Evolutionary conservation across 2,113 vertebrate genomes (phyloP).

Genomic region (Melanerpes formicivorus): DNA sequence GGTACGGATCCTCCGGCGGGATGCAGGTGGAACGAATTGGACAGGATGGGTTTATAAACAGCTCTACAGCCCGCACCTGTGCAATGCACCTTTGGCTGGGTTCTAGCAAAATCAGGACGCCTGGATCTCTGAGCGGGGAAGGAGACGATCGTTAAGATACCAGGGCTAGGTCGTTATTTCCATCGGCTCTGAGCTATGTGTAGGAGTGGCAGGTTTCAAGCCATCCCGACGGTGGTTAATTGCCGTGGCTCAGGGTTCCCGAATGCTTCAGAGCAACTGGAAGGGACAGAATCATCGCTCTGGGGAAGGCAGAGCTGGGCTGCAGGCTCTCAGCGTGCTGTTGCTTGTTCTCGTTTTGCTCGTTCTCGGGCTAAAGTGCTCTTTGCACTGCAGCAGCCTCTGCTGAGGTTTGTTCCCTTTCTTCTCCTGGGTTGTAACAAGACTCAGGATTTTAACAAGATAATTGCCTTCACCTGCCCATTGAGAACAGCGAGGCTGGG

Average conservation of each 20-base stretch:
- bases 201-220: neutral
- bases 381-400: slow-evolving; percentile 10
- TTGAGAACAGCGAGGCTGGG: neutral
- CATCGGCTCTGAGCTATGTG: neutral
- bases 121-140: neutral
- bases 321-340: neutral
- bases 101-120: neutral
- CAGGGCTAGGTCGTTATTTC: neutral
- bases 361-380: neutral
- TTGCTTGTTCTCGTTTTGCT: neutral
- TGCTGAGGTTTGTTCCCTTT: neutral
- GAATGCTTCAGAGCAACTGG: neutral
- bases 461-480: neutral
- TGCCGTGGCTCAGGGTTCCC: neutral
- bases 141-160: neutral
- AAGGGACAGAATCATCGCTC: neutral
- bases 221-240: neutral
- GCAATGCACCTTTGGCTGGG: neutral
- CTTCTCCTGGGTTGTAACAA: neutral
- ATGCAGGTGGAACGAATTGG: neutral
- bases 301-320: neutral
- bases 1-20: neutral
- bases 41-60: neutral
- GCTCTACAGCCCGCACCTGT: neutral
- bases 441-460: neutral